Evolutionary conservation across 2,797 vertebrate genomes (phyloP).

Genomic region (Liparis tanakae): DNA sequence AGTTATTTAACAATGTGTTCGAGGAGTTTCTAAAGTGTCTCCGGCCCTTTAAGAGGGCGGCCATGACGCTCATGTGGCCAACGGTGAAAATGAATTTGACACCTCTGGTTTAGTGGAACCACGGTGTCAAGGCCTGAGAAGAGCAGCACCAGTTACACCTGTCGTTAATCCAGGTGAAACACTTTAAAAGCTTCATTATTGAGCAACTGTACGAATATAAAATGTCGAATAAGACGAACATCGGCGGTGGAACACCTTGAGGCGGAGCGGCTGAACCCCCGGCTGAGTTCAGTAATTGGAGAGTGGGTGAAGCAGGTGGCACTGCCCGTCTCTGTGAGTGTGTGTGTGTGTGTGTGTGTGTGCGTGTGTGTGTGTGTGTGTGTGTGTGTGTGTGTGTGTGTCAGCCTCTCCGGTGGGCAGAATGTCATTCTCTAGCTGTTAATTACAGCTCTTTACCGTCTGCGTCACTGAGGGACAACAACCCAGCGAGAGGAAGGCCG

Average conservation of each 20-base stretch:
- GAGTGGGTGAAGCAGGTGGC: slow-evolving; percentile 60
- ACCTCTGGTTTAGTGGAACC: too few species aligned
- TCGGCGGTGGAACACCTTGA: neutral
- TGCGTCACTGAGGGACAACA: slow-evolving; percentile 37
- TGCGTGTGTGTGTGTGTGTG: slow-evolving; percentile 30
- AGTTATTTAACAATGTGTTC: too few species aligned
- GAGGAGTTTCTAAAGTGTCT: too few species aligned
- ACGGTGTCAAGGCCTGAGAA: too few species aligned
- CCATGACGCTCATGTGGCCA: too few species aligned
- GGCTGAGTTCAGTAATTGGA: slow-evolving; percentile 51
- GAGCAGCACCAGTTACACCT: neutral
- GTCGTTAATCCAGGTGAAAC: neutral
- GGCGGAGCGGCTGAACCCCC: slow-evolving; percentile 21
- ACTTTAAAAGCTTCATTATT: too few species aligned
- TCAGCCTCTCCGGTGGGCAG: slow-evolving; percentile 18
- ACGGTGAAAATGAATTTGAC: too few species aligned
- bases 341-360: slow-evolving; percentile 35
- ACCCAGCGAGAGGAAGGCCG: slow-evolving; percentile 6
- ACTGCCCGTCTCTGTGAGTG: neutral
- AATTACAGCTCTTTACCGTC: slow-evolving; percentile 59
- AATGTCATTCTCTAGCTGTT: slow-evolving; percentile 38
- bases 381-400: slow-evolving; percentile 30
- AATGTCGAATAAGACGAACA: neutral
- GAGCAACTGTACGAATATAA: too few species aligned
- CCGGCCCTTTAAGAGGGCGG: too few species aligned